Evolutionary conservation across 2,888 invertebrate genomes (phyloP), one percentile per base, ranked within the genome.

Genomic region (Flexamia atlantica): DNA sequence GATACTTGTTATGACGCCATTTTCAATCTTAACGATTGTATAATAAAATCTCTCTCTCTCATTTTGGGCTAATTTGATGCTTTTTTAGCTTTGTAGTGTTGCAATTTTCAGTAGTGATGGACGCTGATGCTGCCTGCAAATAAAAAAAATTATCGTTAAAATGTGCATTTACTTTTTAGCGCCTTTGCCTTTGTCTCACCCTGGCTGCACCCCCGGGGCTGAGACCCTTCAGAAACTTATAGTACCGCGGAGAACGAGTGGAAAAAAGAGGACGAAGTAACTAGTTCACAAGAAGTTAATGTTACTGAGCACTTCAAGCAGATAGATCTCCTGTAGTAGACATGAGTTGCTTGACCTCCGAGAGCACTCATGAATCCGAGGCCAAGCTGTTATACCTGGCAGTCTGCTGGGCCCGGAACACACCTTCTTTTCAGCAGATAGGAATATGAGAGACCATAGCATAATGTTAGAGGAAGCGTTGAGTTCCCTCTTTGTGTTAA

Each of bases 401-500:
- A 0, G 94, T 97, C 0, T 95, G 95, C 89, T 97, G 97, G 97
- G 93, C 96, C 0, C 92, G 95, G 86, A 94, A 94, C 79, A 94
- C 97, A 79, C 94, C 95, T 0, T 94, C 95, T 0, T 97, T 96
- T 89, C 90, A 94, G 20, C 95, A 95, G 89, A 92, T 95, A 90
- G 86, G 74, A 93, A 94, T 0, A 57, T 46, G 20, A 79, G 85
- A 74, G 97, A 97, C 88, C 97, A 96, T 89, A 93, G 93, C 0
- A 92, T 93, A 80, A 91, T 97, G 53, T 90, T 97, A 81, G 95
- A 95, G 88, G 94, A 94, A 88, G 94, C 95, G 40, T 97, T 97
- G 97, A 94, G 94, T 88, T 97, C 97, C 89, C 90, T 97, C 4
- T 97, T 97, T 89, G 92, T 97, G 0, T 90, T 97, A 12, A 96